phyloP scores from a whole-genome alignment of 1,140 invertebrate species.

The Drosophila quadrilineata region DNA sequence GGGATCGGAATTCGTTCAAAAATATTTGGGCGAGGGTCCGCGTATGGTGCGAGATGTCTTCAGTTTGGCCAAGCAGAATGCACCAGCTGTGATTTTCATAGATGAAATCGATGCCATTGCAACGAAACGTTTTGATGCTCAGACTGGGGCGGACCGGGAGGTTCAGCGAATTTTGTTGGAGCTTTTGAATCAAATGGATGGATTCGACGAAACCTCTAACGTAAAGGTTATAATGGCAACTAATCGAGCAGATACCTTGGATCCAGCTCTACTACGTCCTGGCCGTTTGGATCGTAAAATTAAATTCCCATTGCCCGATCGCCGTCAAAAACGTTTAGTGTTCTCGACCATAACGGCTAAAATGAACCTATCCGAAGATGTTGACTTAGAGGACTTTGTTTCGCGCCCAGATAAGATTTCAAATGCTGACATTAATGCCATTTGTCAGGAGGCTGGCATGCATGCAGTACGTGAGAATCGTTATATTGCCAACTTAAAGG shows the following conservation, averaged over 20 bases:
- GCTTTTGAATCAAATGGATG: slow-evolving; percentile 99
- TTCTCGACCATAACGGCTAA: slow-evolving; percentile 98
- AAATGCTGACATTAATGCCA: slow-evolving; percentile 99
- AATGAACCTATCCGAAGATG: slow-evolving; percentile 99
- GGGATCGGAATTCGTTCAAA: slow-evolving; percentile 99
- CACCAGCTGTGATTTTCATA: slow-evolving; percentile 99
- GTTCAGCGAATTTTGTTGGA: slow-evolving; percentile 99
- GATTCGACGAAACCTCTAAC: slow-evolving; percentile 99
- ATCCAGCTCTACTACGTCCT: slow-evolving; percentile 97
- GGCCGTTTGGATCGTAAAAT: slow-evolving; percentile 99
- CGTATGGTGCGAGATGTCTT: slow-evolving; percentile 99
- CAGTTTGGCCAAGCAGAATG: slow-evolving; percentile 98
- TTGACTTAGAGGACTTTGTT: slow-evolving; percentile 99
- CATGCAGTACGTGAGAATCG: slow-evolving; percentile 99
- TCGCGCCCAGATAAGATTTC: slow-evolving; percentile 98
- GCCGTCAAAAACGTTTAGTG: slow-evolving; percentile 98
- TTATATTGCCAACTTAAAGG: slow-evolving; percentile 96
- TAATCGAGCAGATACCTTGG: slow-evolving; percentile 97
- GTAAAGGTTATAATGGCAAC: slow-evolving; percentile 99
- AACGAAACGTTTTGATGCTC: slow-evolving; percentile 98
- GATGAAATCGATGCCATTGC: slow-evolving; percentile 99
- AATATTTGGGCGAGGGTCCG: slow-evolving; percentile 99
- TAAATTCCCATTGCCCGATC: slow-evolving; percentile 98
- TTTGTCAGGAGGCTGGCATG: slow-evolving; percentile 98
- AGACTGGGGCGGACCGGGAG: slow-evolving; percentile 99